These are phyloP conservation scores for Monopis laevigella DNA, from an alignment of 2,888 invertebrate species.

Conservation along the genomic window DNA sequence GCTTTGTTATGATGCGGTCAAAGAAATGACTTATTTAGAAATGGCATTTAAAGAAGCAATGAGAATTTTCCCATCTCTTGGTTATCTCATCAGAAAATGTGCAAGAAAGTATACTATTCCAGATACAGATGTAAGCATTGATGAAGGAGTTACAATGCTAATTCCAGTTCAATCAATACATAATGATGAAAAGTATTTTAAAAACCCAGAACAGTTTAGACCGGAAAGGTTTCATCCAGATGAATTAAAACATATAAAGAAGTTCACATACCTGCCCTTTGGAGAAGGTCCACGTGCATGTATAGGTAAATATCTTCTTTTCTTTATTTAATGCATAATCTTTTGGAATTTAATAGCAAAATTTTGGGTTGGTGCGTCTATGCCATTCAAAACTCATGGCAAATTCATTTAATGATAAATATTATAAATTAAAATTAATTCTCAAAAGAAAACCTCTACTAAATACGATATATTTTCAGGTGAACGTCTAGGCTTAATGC, in stretches of 20 bases:
- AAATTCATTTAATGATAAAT: too few species aligned
- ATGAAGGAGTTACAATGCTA: constrained; percentile 22
- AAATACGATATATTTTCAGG: too few species aligned
- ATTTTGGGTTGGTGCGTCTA: too few species aligned
- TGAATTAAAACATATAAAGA: constrained; percentile 18
- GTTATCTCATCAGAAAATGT: constrained; percentile 24
- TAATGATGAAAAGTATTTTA: constrained; percentile 25
- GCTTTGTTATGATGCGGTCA: constrained; percentile 18
- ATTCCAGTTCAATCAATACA: constrained; percentile 26
- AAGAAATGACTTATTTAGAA: constrained; percentile 18
- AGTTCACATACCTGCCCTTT: constrained; percentile 24
- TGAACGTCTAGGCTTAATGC: constrained; percentile 21
- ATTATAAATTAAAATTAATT: too few species aligned
- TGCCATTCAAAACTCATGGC: too few species aligned
- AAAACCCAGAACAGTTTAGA: constrained; percentile 23
- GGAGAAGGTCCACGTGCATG: constrained; percentile 26
- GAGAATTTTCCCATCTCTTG: constrained; percentile 18
- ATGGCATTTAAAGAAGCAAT: constrained; percentile 17
- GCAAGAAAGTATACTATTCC: constrained; percentile 27
- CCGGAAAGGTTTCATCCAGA: constrained; percentile 26
- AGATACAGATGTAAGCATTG: constrained; percentile 24
- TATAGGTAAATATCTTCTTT: constrained; percentile 19
- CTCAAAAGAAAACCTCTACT: too few species aligned
- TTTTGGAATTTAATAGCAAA: too few species aligned
- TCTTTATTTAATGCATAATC: too few species aligned